phyloP scores from a whole-genome alignment of 1,140 invertebrate genomes.

The Nasonia giraulti region DNA sequence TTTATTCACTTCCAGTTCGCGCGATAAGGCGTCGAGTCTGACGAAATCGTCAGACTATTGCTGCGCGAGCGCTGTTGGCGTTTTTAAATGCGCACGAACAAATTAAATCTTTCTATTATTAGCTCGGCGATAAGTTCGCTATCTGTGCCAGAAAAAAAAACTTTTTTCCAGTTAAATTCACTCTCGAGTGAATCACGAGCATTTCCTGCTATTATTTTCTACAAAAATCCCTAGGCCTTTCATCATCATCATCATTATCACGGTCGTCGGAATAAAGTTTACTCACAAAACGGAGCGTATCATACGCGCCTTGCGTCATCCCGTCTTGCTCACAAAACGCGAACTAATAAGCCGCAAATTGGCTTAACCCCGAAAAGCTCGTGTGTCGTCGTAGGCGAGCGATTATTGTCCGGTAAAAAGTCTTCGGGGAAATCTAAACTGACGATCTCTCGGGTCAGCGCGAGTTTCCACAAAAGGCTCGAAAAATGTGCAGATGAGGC shows the following conservation, averaged over 20 bases:
- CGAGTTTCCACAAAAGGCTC: background rate
- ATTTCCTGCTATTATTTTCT: background rate
- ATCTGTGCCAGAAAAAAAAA: background rate
- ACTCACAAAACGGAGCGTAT: background rate
- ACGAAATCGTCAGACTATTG: no score
- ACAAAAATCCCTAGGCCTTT: background rate
- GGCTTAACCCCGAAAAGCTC: background rate
- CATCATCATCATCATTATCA: no score
- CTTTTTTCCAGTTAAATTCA: background rate
- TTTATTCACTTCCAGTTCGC: no score
- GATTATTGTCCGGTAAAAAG: background rate
- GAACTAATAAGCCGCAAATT: conserved; percentile 2
- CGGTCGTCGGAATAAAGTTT: no score
- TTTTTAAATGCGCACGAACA: background rate
- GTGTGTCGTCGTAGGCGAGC: background rate
- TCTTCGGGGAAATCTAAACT: background rate
- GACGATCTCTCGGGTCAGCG: background rate
- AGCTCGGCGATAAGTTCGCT: background rate
- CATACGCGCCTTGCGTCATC: background rate
- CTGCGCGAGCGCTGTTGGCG: no score
- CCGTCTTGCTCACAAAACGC: background rate
- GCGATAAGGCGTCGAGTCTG: no score
- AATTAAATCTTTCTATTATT: conserved; percentile 2
- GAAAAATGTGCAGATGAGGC: background rate
- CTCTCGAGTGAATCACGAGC: background rate